phyloP scores from a whole-genome alignment of 1,140 invertebrate species.

The Plectrocnemia conspersa region DNA sequence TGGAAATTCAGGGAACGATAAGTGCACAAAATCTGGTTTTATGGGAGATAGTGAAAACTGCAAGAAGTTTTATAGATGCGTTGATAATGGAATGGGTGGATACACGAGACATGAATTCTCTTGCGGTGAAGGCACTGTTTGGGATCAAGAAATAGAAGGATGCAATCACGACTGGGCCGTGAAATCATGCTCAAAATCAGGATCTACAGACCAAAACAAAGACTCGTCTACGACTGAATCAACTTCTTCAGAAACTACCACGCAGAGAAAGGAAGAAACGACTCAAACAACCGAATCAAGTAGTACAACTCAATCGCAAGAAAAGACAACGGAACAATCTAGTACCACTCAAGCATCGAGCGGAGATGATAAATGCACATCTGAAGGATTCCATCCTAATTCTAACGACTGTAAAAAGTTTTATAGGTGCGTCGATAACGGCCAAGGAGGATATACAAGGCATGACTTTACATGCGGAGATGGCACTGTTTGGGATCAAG shows the following conservation, averaged over 20 bases:
- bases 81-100: constrained; percentile 52
- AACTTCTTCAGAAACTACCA: constrained; percentile 5
- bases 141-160: constrained; percentile 48
- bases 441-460: constrained; percentile 54
- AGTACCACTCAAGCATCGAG: constrained; percentile 11
- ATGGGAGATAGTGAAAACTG: constrained; percentile 56
- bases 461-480: constrained; percentile 67
- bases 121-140: constrained; percentile 54
- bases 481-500: constrained; percentile 71
- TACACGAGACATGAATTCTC: constrained; percentile 48
- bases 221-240: background rate
- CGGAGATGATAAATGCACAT: constrained; percentile 37
- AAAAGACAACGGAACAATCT: constrained; percentile 19
- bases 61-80: constrained; percentile 61
- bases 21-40: constrained; percentile 52
- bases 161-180: constrained; percentile 51
- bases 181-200: constrained; percentile 30
- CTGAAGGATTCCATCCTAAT: constrained; percentile 65
- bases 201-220: background rate
- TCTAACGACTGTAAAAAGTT: constrained; percentile 69
- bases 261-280: background rate
- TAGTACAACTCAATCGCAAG: constrained; percentile 16
- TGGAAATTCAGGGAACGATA: constrained; percentile 32
- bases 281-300: constrained; percentile 34
- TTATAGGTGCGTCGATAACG: constrained; percentile 67